These are phyloP conservation scores for Listronotus oregonensis DNA, from an alignment of 1,140 invertebrate genomes.

Conservation along the genomic window DNA sequence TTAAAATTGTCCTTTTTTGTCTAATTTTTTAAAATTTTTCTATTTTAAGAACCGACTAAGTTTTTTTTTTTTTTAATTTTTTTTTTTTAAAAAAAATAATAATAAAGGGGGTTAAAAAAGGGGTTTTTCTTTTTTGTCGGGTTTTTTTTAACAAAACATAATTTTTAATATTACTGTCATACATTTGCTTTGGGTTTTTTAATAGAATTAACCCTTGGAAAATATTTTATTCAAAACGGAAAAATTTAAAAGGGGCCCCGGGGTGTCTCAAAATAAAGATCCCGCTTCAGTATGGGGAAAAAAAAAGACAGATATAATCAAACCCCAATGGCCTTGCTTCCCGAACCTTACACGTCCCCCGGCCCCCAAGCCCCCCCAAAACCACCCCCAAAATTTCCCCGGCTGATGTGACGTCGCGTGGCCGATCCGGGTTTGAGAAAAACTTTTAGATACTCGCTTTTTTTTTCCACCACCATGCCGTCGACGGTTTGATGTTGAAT, in stretches of 20 bases:
- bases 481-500: conserved; percentile 14
- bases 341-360: conserved; percentile 9
- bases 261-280: conserved; percentile 3
- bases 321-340: conserved; percentile 22
- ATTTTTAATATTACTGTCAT: too few relatives aligned
- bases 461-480: not conserved
- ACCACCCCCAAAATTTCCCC: conserved; percentile 12
- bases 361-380: conserved; percentile 16
- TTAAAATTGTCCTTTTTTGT: too few relatives aligned
- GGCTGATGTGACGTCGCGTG: conserved; percentile 16
- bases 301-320: conserved; percentile 21
- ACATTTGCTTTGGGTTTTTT: too few relatives aligned
- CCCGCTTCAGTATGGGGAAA: conserved; percentile 3
- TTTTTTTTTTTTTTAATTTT: too few relatives aligned
- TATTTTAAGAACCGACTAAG: too few relatives aligned
- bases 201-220: too few relatives aligned
- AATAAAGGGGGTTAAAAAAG: too few relatives aligned
- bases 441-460: conserved; percentile 4
- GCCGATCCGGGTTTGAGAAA: conserved; percentile 6
- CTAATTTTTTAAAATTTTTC: too few relatives aligned
- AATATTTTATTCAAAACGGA: conserved; percentile 10
- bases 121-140: too few relatives aligned
- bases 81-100: too few relatives aligned
- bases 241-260: not conserved
- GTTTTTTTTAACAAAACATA: too few relatives aligned